Conservation (phyloP, 2,113 vertebrate genomes). For the Eudyptes chrysolophus region DNA sequence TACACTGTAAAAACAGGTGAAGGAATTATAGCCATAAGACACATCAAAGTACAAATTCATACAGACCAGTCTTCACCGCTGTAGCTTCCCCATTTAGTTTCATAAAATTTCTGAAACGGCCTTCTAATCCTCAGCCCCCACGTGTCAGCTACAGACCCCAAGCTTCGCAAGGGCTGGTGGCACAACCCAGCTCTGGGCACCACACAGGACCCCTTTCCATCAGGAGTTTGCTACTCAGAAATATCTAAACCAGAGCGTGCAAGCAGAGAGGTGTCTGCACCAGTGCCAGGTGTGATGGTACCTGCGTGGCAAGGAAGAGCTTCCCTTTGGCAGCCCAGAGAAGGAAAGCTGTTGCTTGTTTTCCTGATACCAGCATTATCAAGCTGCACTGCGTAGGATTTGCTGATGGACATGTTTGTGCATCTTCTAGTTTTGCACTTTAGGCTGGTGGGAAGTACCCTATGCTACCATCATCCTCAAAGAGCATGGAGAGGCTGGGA, state of each 20-base stretch:
- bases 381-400: not conserved
- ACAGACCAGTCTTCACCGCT: not conserved
- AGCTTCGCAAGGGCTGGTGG: not conserved
- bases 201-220: not conserved
- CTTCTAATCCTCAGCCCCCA: not conserved
- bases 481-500: not conserved
- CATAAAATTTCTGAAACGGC: not conserved
- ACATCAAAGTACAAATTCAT: not conserved
- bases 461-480: not conserved
- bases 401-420: not conserved
- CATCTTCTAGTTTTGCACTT: not conserved
- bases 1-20: not conserved
- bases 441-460: not conserved
- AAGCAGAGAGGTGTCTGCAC: not conserved
- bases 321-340: not conserved
- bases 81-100: not conserved
- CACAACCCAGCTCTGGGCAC: not conserved
- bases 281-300: not conserved
- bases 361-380: not conserved
- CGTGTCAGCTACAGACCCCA: fast-evolving
- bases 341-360: not conserved
- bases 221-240: not conserved
- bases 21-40: not conserved
- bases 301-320: not conserved
- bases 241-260: not conserved